Evolutionary conservation across 2,888 invertebrate species (phyloP), one percentile per base, ranked within the genome.

Genomic region (Chalcis sispes): DNA sequence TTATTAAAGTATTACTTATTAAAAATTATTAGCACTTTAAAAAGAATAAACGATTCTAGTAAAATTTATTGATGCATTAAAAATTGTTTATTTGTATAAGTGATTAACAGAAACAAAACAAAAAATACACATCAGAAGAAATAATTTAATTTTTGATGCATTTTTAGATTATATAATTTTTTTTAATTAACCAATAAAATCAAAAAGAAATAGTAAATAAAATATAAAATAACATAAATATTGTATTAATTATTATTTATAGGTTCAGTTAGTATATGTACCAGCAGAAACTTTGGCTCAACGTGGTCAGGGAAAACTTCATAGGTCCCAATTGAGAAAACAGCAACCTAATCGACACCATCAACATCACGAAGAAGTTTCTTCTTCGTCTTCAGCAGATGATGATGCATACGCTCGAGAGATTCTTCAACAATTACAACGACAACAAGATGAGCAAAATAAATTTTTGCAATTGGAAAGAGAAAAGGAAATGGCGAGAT

Each of bases 201-300:
- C n/a, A n/a, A n/a, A n/a, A n/a, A n/a, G n/a, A n/a, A n/a, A 36
- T 36, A 36, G 4, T 36, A 36, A 36, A 36, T 36, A 7, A 36
- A 2, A 20, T 3, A 50, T 23, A 20, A 1, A 56, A 10, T 40
- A 59, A 40, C 40, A 18, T 20, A 20, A 59, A 40, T 18, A 36
- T 29, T 20, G 52, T 62, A 56, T 40, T 67, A 25, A 66, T 71
- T 50, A 36, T 29, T 61, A 15, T 15, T 75, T 72, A 13, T 73
- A 94, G 88, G 93, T 95, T 0, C 95, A 96, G 84, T 87, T 96
- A 46, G 90, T 96, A 0, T 96, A 96, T 84, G 95, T 96, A 0
- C 96, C 96, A 4, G 91, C 95, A 27, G 95, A 96, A 83, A 92
- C 94, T 0, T 87, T 95, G 25, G 92, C 92, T 80, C 89, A 91